These are phyloP conservation scores for Calonectris borealis DNA, from an alignment of 2,113 vertebrate species.

Conservation along the genomic window DNA sequence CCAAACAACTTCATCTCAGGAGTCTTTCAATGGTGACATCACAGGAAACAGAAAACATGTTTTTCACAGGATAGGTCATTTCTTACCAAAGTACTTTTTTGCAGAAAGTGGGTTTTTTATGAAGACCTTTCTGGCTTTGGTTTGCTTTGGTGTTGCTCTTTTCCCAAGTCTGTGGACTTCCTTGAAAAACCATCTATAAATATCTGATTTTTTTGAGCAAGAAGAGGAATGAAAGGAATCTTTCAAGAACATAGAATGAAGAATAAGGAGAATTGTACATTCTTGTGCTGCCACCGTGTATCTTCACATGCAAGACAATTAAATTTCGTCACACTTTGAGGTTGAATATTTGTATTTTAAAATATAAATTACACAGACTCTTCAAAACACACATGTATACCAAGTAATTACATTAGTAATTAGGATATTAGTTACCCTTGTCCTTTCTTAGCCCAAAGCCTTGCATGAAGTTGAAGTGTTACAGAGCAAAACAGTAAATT, in stretches of 20 bases:
- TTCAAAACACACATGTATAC: not conserved
- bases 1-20: not conserved
- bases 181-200: not conserved
- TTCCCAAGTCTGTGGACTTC: not conserved
- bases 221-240: not conserved
- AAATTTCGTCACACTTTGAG: not conserved
- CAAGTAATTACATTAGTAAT: not conserved
- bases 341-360: not conserved
- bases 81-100: not conserved
- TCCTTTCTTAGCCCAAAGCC: not conserved
- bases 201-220: not conserved
- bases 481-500: not conserved
- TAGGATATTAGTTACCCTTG: not conserved
- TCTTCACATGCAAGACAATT: not conserved
- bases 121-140: not conserved
- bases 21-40: not conserved
- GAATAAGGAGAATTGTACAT: not conserved
- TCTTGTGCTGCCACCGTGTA: not conserved
- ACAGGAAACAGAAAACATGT: not conserved
- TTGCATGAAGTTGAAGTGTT: not conserved
- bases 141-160: not conserved
- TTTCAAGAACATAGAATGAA: not conserved
- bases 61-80: not conserved
- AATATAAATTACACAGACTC: not conserved
- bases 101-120: not conserved